Conservation (phyloP, 2,888 invertebrate species). For the Gymnoscelis rufifasciata region DNA sequence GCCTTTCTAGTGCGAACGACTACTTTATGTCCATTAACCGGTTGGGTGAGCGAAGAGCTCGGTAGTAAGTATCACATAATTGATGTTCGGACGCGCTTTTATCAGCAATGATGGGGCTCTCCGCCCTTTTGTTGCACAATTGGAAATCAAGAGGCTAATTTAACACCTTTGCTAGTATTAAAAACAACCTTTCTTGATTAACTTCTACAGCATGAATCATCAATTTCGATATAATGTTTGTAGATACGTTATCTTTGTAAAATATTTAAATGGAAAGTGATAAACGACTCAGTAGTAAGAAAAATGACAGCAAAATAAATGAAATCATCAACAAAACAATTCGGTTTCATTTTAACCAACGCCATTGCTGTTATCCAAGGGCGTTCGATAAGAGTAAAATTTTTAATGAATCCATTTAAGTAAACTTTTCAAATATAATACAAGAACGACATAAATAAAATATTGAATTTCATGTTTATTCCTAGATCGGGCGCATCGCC, state of each 20-base stretch:
- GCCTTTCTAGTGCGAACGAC: slow-evolving; percentile 40
- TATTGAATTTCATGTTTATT: slow-evolving; percentile 49
- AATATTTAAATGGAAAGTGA: no score
- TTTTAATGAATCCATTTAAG: slow-evolving; percentile 1
- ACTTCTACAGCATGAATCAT: no score
- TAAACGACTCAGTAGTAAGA: neutral
- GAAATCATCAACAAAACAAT: slow-evolving; percentile 12
- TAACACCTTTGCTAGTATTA: neutral
- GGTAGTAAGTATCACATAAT: slow-evolving; percentile 58
- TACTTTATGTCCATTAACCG: slow-evolving; percentile 56
- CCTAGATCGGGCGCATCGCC: slow-evolving; percentile 44
- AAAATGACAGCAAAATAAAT: neutral
- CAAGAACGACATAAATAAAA: slow-evolving; percentile 9
- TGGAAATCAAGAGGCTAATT: slow-evolving; percentile 13
- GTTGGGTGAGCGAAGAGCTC: slow-evolving; percentile 54
- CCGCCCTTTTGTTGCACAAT: slow-evolving; percentile 20
- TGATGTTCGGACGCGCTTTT: slow-evolving; percentile 51
- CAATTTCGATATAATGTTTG: no score
- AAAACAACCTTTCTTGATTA: neutral
- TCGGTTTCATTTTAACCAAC: slow-evolving; percentile 10
- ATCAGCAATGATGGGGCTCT: slow-evolving; percentile 35
- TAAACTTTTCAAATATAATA: slow-evolving; percentile 15
- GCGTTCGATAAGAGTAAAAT: slow-evolving; percentile 25
- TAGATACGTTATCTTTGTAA: no score
- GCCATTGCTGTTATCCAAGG: slow-evolving; percentile 18